Percentiles rank a stretch among this genome's conserved stretches.
Evolutionary conservation across 2,113 vertebrate genomes (phyloP).

Genomic region (Lycaon pictus): DNA sequence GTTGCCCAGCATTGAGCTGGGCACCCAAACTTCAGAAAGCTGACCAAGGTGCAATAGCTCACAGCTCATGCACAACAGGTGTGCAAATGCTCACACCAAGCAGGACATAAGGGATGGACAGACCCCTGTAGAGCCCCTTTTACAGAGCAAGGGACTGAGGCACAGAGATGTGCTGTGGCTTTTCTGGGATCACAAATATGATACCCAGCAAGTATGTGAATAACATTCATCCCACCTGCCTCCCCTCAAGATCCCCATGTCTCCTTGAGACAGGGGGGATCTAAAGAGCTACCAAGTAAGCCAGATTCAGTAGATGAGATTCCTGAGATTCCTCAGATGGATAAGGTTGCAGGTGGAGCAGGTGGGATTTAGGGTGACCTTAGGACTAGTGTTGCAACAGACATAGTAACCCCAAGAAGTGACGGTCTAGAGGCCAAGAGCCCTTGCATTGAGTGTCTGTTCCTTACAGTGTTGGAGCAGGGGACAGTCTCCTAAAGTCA

Average conservation of each 20-base stretch:
- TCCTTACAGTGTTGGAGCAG: not conserved
- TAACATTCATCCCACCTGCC: not conserved
- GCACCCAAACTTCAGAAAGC: not conserved
- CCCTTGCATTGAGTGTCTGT: not conserved
- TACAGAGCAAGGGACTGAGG: not conserved
- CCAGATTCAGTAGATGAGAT: not conserved
- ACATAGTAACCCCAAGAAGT: not conserved
- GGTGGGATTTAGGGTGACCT: not conserved
- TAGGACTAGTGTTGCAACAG: not conserved
- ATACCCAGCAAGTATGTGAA: not conserved
- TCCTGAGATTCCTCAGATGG: too few species aligned
- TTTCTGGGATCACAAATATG: not conserved
- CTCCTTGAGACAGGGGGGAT: not conserved
- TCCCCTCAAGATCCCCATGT: not conserved
- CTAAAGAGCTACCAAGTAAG: not conserved
- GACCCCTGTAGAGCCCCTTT: not conserved
- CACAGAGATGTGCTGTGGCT: not conserved
- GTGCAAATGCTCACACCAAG: too few species aligned
- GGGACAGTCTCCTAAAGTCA: not conserved
- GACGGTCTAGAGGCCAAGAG: not conserved
- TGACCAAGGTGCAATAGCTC: not conserved
- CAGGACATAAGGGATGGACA: not conserved
- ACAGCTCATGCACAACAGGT: not conserved
- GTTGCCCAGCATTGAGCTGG: not conserved
- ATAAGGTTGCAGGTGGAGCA: too few species aligned